Evolutionary conservation across 2,888 invertebrate species (phyloP).

Genomic region (Leucania comma): DNA sequence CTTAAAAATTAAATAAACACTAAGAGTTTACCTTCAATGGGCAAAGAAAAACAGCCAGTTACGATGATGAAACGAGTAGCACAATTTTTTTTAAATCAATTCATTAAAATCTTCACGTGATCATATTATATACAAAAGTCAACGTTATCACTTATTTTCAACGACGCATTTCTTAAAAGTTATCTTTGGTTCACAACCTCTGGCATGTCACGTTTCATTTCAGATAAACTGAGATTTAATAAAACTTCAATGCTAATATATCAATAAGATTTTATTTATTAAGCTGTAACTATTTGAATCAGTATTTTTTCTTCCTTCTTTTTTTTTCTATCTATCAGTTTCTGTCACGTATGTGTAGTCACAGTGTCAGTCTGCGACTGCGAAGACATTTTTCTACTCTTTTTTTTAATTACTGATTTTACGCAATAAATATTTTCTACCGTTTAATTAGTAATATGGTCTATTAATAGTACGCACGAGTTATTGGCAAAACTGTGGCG

Average conservation of each 20-base stretch:
- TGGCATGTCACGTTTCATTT: constrained; percentile 28
- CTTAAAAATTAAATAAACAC: neutral
- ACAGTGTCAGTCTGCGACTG: no score
- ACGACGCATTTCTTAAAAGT: constrained; percentile 29
- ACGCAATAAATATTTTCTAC: no score
- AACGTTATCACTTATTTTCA: constrained; percentile 24
- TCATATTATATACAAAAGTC: constrained; percentile 6
- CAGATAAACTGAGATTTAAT: constrained; percentile 39
- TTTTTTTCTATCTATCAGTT: no score
- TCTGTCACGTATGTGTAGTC: no score
- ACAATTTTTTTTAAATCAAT: constrained; percentile 4
- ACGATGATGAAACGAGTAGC: constrained; percentile 27
- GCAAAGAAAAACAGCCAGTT: neutral
- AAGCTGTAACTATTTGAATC: no score
- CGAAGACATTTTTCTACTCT: no score
- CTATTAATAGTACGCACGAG: no score
- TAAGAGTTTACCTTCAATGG: neutral
- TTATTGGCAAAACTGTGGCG: no score
- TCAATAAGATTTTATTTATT: neutral
- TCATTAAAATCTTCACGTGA: constrained; percentile 24
- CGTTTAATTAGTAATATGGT: no score
- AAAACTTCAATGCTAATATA: constrained; percentile 11
- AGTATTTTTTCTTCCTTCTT: no score
- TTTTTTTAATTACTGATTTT: no score
- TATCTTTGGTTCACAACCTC: constrained; percentile 52